phyloP scores from a whole-genome alignment of 2,888 invertebrate species.

The Drosophila flavopinicola region DNA sequence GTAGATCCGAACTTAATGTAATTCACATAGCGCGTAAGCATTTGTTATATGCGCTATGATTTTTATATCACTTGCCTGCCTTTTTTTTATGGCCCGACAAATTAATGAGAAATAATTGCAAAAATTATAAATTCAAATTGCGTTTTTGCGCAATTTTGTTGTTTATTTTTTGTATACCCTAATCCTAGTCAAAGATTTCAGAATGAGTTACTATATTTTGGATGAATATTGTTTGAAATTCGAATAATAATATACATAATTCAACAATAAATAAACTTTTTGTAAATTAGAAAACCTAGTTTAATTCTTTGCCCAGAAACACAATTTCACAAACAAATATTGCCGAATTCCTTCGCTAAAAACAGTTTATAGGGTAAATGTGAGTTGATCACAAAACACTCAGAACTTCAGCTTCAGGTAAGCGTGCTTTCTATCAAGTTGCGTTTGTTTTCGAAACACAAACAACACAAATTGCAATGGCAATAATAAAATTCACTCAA shows the following conservation, averaged over 20 bases:
- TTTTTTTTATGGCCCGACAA: conserved; percentile 59
- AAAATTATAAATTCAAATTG: conserved; percentile 78
- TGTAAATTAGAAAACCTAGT: too few relatives aligned
- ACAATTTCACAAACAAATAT: background rate
- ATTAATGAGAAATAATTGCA: conserved; percentile 76
- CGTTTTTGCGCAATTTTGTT: conserved; percentile 49
- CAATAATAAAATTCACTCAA: conserved; percentile 55
- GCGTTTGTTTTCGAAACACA: conserved; percentile 39
- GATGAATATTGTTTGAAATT: too few relatives aligned
- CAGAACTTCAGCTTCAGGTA: background rate
- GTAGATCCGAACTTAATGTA: conserved; percentile 21
- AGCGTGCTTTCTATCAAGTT: conserved; percentile 9
- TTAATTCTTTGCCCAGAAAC: too few relatives aligned
- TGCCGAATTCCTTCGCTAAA: background rate
- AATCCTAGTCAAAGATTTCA: background rate
- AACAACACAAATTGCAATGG: conserved; percentile 39
- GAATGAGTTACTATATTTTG: too few relatives aligned
- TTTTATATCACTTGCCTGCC: conserved; percentile 64
- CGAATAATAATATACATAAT: too few relatives aligned
- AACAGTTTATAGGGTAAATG: conserved; percentile 16
- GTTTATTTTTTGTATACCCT: conserved; percentile 30
- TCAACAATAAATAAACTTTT: too few relatives aligned
- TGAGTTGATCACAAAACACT: background rate
- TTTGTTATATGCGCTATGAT: conserved; percentile 63
- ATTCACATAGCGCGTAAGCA: conserved; percentile 68